These are phyloP conservation scores for Phalacrocorax aristotelis DNA, from an alignment of 2,113 vertebrate genomes.

Conservation along the genomic window DNA sequence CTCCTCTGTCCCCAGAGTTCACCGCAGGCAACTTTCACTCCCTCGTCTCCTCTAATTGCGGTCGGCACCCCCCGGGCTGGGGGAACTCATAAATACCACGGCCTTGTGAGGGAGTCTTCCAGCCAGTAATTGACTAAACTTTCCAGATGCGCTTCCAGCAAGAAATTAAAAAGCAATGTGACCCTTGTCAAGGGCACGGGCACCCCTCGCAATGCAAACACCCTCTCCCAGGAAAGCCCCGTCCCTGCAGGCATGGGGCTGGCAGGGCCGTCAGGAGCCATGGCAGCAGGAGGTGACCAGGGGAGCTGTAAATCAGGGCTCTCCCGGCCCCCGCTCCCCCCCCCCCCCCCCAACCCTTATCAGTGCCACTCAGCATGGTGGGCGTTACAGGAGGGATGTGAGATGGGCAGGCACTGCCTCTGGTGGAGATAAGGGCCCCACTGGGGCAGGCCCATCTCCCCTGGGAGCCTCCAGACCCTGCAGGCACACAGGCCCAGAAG, in stretches of 20 bases:
- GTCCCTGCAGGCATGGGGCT: background rate
- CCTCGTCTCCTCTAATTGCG: slow-evolving; percentile 41
- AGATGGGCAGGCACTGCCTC: background rate
- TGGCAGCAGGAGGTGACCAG: background rate
- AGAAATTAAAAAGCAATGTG: slow-evolving; percentile 80
- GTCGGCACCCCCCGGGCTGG: slow-evolving; percentile 21
- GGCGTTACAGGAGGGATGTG: background rate
- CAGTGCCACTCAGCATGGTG: background rate
- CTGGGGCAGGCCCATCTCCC: background rate
- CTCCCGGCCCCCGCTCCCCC: background rate
- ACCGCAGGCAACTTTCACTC: slow-evolving; percentile 43
- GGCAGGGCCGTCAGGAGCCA: background rate
- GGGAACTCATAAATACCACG: slow-evolving; percentile 59
- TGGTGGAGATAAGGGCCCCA: background rate
- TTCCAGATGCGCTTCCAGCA: slow-evolving; percentile 75
- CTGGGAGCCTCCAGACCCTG: background rate
- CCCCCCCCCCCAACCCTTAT: background rate
- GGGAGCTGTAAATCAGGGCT: slow-evolving; percentile 18
- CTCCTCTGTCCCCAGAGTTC: slow-evolving; percentile 5
- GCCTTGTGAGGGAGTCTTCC: slow-evolving; percentile 76
- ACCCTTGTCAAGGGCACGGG: slow-evolving; percentile 57
- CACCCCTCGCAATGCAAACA: slow-evolving; percentile 55
- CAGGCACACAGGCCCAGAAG: rapidly evolving
- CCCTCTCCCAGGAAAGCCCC: slow-evolving; percentile 36
- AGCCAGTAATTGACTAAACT: slow-evolving; percentile 78